Evolutionary conservation across 2,113 vertebrate species (phyloP).

Genomic region (Cephalopholis sonnerati): DNA sequence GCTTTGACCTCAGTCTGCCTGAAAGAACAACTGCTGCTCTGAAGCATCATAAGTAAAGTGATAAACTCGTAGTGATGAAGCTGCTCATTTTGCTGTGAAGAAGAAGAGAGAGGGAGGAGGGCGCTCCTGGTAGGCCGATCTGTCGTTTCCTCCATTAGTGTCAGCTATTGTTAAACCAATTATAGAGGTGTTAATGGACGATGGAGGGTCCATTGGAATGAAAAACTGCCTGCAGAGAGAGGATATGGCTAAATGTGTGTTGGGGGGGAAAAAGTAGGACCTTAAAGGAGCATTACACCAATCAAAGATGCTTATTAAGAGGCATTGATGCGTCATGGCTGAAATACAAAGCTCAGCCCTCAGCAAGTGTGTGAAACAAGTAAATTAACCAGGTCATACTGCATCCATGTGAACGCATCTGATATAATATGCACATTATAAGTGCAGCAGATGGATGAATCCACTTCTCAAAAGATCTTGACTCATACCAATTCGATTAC

Average conservation of each 20-base stretch:
- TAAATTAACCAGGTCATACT: neutral
- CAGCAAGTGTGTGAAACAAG: neutral
- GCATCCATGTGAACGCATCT: neutral
- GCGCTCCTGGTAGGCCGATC: conserved; percentile 43
- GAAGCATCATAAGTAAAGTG: neutral
- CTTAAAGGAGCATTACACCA: conserved; percentile 13
- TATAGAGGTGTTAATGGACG: conserved; percentile 85
- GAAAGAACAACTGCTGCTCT: neutral
- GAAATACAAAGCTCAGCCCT: neutral
- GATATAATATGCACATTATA: neutral
- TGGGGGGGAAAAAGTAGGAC: neutral
- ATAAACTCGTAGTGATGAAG: neutral
- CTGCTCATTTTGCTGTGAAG: neutral
- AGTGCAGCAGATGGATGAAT: neutral
- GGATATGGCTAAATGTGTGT: conserved; percentile 47
- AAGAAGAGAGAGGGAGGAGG: neutral
- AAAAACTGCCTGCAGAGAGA: conserved; percentile 53
- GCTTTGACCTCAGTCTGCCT: neutral
- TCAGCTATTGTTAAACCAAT: conserved; percentile 83
- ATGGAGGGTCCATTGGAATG: conserved; percentile 44
- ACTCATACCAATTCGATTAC: too few species aligned
- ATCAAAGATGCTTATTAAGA: conserved; percentile 11
- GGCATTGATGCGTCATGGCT: neutral
- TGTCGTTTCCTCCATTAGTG: conserved; percentile 81
- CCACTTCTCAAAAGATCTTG: neutral